phyloP scores from a whole-genome alignment of 2,888 invertebrate species.

The Capitulum mitella region DNA sequence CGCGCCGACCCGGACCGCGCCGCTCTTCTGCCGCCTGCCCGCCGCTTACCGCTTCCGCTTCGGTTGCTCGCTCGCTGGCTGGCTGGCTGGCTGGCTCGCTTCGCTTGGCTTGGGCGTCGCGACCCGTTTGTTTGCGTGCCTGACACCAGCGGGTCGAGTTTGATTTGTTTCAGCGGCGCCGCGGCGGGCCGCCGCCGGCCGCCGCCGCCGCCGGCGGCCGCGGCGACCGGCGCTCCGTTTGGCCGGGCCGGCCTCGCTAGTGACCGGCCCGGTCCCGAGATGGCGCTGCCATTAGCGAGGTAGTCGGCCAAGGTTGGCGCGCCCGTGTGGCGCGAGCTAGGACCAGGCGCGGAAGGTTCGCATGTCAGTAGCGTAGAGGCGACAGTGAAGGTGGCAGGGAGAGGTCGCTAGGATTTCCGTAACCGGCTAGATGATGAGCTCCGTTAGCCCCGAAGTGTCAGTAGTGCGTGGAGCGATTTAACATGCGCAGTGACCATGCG shows the following conservation, averaged over 20 bases:
- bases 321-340: neutral
- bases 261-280: neutral
- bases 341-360: neutral
- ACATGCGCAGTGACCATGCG: too few species aligned
- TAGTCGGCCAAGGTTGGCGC: neutral
- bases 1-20: conserved; percentile 42
- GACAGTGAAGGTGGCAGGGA: neutral
- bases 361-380: conserved; percentile 14
- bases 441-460: too few species aligned
- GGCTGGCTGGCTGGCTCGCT: conserved; percentile 20
- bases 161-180: neutral
- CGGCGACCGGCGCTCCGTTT: neutral
- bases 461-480: too few species aligned
- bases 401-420: neutral
- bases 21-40: conserved; percentile 44
- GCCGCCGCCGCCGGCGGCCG: neutral
- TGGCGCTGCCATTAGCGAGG: neutral
- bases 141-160: neutral
- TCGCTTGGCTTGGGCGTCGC: neutral
- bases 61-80: conserved; percentile 36
- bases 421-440: neutral
- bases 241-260: neutral
- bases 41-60: conserved; percentile 38
- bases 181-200: neutral
- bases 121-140: neutral